These are phyloP conservation scores for Cerastis rubricosa DNA, from an alignment of 2,888 invertebrate genomes.

Conservation along the genomic window DNA sequence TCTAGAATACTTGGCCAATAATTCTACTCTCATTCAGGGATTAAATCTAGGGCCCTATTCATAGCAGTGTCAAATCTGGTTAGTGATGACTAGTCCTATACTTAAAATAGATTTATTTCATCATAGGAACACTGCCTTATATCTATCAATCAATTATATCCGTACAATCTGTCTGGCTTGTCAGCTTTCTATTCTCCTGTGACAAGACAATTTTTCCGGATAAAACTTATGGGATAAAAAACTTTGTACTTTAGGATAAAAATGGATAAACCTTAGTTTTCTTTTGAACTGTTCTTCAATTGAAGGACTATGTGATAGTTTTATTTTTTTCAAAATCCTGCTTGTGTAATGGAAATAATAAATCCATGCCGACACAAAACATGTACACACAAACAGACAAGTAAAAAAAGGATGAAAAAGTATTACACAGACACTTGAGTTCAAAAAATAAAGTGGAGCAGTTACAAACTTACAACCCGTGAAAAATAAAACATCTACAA, in stretches of 20 bases:
- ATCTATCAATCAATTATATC: constrained; percentile 56
- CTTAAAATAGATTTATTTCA: constrained; percentile 11
- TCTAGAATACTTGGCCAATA: background rate
- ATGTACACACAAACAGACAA: background rate
- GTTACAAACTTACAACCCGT: background rate
- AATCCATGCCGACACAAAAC: background rate
- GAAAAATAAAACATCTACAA: background rate
- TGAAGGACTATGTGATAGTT: background rate
- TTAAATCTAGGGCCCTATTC: background rate
- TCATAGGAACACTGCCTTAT: constrained; percentile 28
- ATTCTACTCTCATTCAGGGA: background rate
- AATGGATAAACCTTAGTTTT: constrained; percentile 19
- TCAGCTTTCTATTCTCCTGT: constrained; percentile 58
- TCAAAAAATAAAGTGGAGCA: constrained; percentile 4
- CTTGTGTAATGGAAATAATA: too few species aligned
- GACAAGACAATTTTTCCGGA: constrained; percentile 44
- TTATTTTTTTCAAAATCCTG: background rate
- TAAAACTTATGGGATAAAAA: constrained; percentile 30
- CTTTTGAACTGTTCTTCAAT: background rate
- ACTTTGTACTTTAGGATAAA: constrained; percentile 11
- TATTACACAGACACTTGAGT: background rate
- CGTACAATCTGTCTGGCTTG: constrained; percentile 59
- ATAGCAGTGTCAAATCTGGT: background rate
- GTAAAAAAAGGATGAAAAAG: background rate
- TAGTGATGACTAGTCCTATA: background rate